Base-by-base conservation (phyloP, 2,888 invertebrate genomes). In the Esperia sulphurella region DNA sequence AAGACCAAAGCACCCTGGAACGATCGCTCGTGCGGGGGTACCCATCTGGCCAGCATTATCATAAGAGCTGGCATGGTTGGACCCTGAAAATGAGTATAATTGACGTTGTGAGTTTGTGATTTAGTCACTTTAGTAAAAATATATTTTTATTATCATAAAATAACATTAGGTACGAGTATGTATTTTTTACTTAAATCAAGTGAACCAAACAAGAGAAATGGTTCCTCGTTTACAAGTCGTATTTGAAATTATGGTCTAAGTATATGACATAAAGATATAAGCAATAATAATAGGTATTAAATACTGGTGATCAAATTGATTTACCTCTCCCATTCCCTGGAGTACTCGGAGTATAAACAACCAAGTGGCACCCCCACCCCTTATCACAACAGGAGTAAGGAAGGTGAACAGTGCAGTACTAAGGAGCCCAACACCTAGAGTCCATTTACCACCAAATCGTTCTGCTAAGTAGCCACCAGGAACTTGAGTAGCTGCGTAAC, bases 401-500 rank as follows among this genome's bases (percentile, higher is more conserved):
- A 97, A 81, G 0, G 96, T 96, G 58, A 97, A 94, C 2, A 96
- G 62, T 0, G 96, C 95, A 0, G 96, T 96, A 30, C 94, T 93
- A 0, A 97, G 83, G 30, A 97, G 92, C 10, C 97, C 97, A 41
- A 95, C 67, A 0, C 95, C 95, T n/a, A 96, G 85, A 0, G 95
- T 92, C 90, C 95, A 94, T 82, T 97, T 97, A 8, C 96, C 97
- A 14, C 97, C 97, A 55, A 94, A 95, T 62, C 91, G 93, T 60
- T 95, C 95, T 0, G 96, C 94, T 45, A 97, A 74, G 57, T 95
- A 91, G 35, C 96, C 97, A 14, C 96, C 97, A 0, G 96, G 96
- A 4, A 97, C 83, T 73, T 96, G 96, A 0, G 96, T 96, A 0
- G 95, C 75, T 8, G 96, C 93, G 72, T 96, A 96, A 0, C 96